These are phyloP conservation scores for Embidobia sp. DNA, from an alignment of 2,888 invertebrate species.

Conservation along the genomic window DNA sequence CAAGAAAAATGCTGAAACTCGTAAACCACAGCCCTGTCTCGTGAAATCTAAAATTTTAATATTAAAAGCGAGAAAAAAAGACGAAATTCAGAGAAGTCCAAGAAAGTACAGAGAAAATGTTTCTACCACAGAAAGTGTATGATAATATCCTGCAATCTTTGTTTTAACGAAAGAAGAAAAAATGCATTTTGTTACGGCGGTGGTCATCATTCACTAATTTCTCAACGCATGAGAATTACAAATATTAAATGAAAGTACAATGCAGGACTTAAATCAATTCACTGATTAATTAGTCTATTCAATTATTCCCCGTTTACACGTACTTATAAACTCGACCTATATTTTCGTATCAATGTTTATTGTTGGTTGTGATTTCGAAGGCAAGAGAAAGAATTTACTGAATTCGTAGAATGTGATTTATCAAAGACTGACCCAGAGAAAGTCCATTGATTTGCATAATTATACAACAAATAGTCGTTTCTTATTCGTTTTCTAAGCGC, in stretches of 20 bases:
- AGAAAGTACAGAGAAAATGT: slow-evolving; percentile 27
- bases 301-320: slow-evolving; percentile 1
- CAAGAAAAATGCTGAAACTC: neutral
- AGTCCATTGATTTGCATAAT: slow-evolving; percentile 46
- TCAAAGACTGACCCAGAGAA: slow-evolving; percentile 36
- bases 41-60: slow-evolving; percentile 3
- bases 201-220: slow-evolving; percentile 25
- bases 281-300: slow-evolving; percentile 42
- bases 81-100: neutral
- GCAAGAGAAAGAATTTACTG: slow-evolving; percentile 20
- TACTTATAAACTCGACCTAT: slow-evolving; percentile 30
- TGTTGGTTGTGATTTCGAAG: slow-evolving; percentile 1
- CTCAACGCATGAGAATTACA: slow-evolving; percentile 2
- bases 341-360: slow-evolving; percentile 21
- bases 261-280: slow-evolving; percentile 21
- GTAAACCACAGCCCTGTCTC: too few relatives aligned
- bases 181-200: slow-evolving; percentile 2
- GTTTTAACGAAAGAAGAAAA: slow-evolving; percentile 8
- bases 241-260: slow-evolving; percentile 36
- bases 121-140: slow-evolving; percentile 23
- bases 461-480: slow-evolving; percentile 40
- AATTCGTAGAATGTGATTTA: slow-evolving; percentile 32
- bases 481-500: too few relatives aligned
- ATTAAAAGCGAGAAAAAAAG: neutral
- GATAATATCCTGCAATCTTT: slow-evolving; percentile 23